phyloP scores from a whole-genome alignment of 2,888 invertebrate species.

The Dromius quadrimaculatus region DNA sequence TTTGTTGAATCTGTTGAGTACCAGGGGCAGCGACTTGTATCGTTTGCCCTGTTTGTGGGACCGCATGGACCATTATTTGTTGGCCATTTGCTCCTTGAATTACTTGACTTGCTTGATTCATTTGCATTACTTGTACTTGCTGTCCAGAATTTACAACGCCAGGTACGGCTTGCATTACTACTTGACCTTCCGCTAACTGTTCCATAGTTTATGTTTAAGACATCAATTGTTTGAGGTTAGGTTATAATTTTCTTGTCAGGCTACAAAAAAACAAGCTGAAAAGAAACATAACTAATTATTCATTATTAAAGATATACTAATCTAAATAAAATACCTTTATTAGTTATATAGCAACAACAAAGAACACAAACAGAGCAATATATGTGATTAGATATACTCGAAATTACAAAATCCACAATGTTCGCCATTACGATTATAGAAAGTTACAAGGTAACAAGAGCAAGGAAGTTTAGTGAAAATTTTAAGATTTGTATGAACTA shows the following conservation, averaged over 20 bases:
- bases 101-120: slow-evolving; percentile 71
- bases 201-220: slow-evolving; percentile 67
- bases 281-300: slow-evolving; percentile 8
- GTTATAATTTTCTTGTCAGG: slow-evolving; percentile 31
- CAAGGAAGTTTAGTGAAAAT: not conserved
- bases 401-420: slow-evolving; percentile 23
- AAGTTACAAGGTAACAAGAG: slow-evolving; percentile 40
- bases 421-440: slow-evolving; percentile 51
- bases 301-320: not conserved
- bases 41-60: slow-evolving; percentile 72
- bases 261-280: slow-evolving; percentile 34
- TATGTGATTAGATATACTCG: slow-evolving; percentile 23
- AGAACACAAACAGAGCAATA: slow-evolving; percentile 5
- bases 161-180: slow-evolving; percentile 69
- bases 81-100: slow-evolving; percentile 77
- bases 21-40: slow-evolving; percentile 76
- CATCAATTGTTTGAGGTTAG: slow-evolving; percentile 32
- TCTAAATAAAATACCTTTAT: slow-evolving; percentile 41
- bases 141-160: slow-evolving; percentile 68
- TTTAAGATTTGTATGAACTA: slow-evolving; percentile 36
- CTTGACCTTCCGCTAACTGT: slow-evolving; percentile 75
- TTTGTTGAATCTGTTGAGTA: slow-evolving; percentile 75
- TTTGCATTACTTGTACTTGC: slow-evolving; percentile 73
- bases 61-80: slow-evolving; percentile 78
- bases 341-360: slow-evolving; percentile 14